A percentile compares a stretch with the other conserved stretches of the same genome.
Conservation (phyloP, 1,140 invertebrate genomes). For the Antheraea pernyi region DNA sequence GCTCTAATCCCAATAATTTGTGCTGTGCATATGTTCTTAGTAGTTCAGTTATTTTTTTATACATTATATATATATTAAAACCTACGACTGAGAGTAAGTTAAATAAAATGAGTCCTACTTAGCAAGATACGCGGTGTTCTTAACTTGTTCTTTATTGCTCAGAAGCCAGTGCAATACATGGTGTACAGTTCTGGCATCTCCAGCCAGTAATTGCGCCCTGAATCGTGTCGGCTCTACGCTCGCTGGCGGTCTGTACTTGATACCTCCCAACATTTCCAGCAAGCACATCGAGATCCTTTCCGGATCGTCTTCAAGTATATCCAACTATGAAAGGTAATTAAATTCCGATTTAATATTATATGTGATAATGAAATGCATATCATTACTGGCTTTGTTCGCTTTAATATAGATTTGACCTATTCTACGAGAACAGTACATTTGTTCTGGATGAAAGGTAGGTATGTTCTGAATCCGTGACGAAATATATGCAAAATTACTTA, state of each 20-base stretch:
- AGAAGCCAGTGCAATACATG: constrained; percentile 91
- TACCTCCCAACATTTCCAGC: constrained; percentile 72
- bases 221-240: constrained; percentile 75
- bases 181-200: constrained; percentile 87
- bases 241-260: constrained; percentile 72
- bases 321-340: constrained; percentile 44
- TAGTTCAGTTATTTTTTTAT: neutral
- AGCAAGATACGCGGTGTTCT: constrained; percentile 91
- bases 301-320: constrained; percentile 69
- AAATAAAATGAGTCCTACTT: constrained; percentile 51
- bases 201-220: constrained; percentile 86
- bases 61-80: neutral
- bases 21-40: too few species aligned
- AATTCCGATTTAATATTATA: neutral
- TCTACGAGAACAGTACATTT: too few species aligned
- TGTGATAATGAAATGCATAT: too few species aligned
- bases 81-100: neutral
- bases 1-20: too few species aligned
- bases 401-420: too few species aligned
- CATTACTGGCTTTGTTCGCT: too few species aligned
- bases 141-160: constrained; percentile 84
- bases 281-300: constrained; percentile 66
- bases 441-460: too few species aligned
- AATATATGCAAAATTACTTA: too few species aligned
- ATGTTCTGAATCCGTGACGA: too few species aligned